A percentile compares a stretch with the other conserved stretches of the same genome.
Evolutionary conservation across 2,888 invertebrate genomes (phyloP).

Genomic region (Bibio marci): DNA sequence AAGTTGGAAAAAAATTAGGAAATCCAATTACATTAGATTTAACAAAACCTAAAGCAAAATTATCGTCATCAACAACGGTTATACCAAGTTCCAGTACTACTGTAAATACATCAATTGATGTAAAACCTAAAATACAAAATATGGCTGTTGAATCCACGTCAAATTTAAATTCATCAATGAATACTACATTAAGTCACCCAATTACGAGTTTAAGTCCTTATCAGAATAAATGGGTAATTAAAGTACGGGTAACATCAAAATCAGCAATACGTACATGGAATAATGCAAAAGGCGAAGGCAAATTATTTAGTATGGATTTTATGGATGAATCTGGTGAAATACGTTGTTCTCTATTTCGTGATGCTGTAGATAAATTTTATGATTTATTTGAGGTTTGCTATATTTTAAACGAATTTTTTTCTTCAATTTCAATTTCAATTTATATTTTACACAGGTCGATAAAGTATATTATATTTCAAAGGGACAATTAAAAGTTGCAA

Average conservation of each 20-base stretch:
- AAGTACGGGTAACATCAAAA: slow-evolving; percentile 75
- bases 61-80: slow-evolving; percentile 5
- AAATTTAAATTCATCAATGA: slow-evolving; percentile 20
- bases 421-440: not conserved
- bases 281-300: slow-evolving; percentile 85
- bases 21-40: slow-evolving; percentile 49
- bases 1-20: slow-evolving; percentile 61
- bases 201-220: slow-evolving; percentile 83
- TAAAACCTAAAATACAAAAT: not conserved
- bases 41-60: slow-evolving; percentile 6
- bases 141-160: too few relatives aligned
- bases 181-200: slow-evolving; percentile 33
- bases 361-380: slow-evolving; percentile 74
- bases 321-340: slow-evolving; percentile 90
- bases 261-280: slow-evolving; percentile 69
- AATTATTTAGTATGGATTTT: slow-evolving; percentile 83
- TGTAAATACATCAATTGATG: slow-evolving; percentile 3
- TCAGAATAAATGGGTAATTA: slow-evolving; percentile 88
- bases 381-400: slow-evolving; percentile 60
- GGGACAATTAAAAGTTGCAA: slow-evolving; percentile 78
- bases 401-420: too few relatives aligned
- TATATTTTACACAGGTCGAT: slow-evolving; percentile 41
- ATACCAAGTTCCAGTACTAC: slow-evolving; percentile 6
- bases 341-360: slow-evolving; percentile 76
- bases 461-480: slow-evolving; percentile 78